Evolutionary conservation across 2,797 vertebrate genomes (phyloP), one percentile per base, ranked within the genome.

Genomic region (Ctenopoma kingsleyae): DNA sequence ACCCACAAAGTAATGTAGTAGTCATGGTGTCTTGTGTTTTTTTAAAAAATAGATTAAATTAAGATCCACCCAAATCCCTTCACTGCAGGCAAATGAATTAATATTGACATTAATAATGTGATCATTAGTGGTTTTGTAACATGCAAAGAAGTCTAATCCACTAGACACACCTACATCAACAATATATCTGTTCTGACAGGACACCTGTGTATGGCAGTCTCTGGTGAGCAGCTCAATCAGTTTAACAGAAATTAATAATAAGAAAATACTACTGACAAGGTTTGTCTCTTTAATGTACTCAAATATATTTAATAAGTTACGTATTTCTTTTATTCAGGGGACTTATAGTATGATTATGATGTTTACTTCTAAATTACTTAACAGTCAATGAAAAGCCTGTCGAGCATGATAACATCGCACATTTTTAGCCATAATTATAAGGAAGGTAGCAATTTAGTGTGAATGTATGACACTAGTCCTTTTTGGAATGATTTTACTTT

Each of bases 91-190:
- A 27, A 27, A 5, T 10, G 13, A 30, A 30, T 30, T n/a, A n/a
- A n/a, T n/a, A n/a, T n/a, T n/a, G 7, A 30, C 7, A 30, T 19
- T 3, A 30, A 51, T 32, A 13, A 17, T 8, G 15, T 51, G 27
- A 20, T 35, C 50, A 35, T 22, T 11, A 22, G 36, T 56, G 36
- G 36, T 43, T 25, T 30, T 25, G 7, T 11, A 11, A n/a, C 22
- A 43, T 57, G 55, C 55, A 57, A 57, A 57, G 16, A 30, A 43
- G 13, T 10, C 25, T 30, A 30, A 25, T 40, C 44, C 55, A 57
- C 38, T 4, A 8, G 17, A 27, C 17, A 11, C 55, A 43, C 16
- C 52, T 20, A 19, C 8, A 8, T 22, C n/a, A 6, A 15, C 13
- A 40, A 40, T 40, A 4, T 1, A 40, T 40, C 5, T 40, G 38